Conservation (phyloP, 2,113 vertebrate species). For the Anhinga anhinga region DNA sequence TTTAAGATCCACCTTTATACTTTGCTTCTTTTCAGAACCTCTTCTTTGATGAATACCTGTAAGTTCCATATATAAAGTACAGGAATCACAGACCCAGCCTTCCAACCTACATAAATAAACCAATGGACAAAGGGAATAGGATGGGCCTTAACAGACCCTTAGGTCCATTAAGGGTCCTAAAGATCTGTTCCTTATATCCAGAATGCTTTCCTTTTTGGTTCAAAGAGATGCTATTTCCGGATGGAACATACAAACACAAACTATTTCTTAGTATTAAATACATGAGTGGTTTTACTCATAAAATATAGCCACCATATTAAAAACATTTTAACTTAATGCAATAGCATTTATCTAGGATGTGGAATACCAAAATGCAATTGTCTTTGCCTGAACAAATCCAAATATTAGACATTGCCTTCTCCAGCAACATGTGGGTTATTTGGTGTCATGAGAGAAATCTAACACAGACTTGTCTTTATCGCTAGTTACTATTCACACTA, state of each 20-base stretch:
- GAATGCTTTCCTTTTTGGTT: not conserved
- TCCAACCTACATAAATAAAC: not conserved
- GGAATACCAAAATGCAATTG: not conserved
- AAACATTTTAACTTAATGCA: not conserved
- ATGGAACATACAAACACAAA: not conserved
- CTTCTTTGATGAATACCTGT: not conserved
- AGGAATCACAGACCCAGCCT: not conserved
- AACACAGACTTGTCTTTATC: not conserved
- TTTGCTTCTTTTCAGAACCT: not conserved
- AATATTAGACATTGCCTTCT: not conserved
- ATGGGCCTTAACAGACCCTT: not conserved
- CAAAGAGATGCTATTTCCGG: not conserved
- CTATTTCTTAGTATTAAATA: not conserved
- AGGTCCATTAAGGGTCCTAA: not conserved
- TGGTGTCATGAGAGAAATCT: not conserved
- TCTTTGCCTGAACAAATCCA: not conserved
- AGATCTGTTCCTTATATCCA: not conserved
- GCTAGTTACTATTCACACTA: not conserved
- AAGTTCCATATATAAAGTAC: not conserved
- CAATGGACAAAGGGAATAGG: not conserved
- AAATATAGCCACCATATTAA: not conserved
- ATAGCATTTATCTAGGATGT: not conserved
- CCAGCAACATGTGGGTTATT: not conserved
- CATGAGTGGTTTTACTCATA: not conserved
- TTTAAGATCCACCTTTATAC: not conserved